A percentile compares a stretch with the other conserved stretches of the same genome.
Conservation (phyloP, 2,113 vertebrate genomes). For the Galbula dea region DNA sequence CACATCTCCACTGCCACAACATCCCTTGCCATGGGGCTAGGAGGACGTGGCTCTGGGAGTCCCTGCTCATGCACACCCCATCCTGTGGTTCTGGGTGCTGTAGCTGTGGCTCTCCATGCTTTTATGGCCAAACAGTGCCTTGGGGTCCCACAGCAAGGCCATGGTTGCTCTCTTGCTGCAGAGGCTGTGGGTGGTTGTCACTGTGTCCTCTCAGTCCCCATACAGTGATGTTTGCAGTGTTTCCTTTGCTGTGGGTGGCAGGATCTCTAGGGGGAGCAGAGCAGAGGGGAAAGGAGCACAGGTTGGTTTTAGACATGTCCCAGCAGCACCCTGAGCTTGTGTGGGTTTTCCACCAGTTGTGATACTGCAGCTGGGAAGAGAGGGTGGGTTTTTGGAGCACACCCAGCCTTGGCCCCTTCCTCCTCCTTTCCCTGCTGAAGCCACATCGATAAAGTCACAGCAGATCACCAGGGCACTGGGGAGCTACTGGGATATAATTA, state of each 20-base stretch:
- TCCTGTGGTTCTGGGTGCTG: neutral
- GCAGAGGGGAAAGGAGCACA: neutral
- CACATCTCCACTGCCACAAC: accelerated
- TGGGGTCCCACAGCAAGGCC: neutral
- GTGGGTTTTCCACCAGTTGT: neutral
- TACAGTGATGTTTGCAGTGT: neutral
- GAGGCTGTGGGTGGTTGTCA: no score
- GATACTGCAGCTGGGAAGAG: neutral
- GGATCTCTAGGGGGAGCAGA: neutral
- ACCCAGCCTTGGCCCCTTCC: neutral
- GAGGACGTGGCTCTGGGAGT: neutral
- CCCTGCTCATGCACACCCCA: accelerated
- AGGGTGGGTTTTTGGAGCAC: neutral
- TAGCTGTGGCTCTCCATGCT: neutral
- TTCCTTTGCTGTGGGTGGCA: neutral
- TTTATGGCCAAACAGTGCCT: neutral
- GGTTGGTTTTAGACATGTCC: neutral
- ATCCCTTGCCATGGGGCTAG: neutral
- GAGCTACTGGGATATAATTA: slow-evolving; percentile 50
- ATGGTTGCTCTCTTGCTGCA: neutral
- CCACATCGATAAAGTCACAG: neutral
- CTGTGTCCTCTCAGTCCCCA: neutral
- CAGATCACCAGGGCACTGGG: neutral
- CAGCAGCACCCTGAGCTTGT: neutral
- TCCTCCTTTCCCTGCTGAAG: neutral